Base-by-base conservation (phyloP, 2,888 invertebrate genomes). In the Cyaniris semiargus region DNA sequence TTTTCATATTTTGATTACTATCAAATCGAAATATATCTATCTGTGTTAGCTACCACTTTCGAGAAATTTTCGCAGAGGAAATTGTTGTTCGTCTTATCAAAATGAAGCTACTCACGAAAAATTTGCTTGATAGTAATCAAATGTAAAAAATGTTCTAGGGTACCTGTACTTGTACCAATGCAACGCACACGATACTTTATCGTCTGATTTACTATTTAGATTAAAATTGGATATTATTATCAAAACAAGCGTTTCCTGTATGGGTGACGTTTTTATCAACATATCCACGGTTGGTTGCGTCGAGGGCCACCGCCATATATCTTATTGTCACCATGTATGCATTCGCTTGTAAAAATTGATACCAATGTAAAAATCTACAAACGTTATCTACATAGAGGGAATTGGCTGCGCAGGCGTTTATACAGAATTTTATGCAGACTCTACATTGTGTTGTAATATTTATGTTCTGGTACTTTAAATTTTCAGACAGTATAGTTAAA, bases 241-340 rank as follows among this genome's bases (percentile, higher is more conserved):
- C n/a, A 66, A 66, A 27, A 66, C 66, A 66, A 31, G 66, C 27
- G 15, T 66, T 66, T 66, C 66, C 66, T 31, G 66, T 27, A 60
- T n/a, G 60, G 60, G 66, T 66, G 27, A 66, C 66, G 15, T 66
- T 66, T 66, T 66, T 66, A 66, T 66, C 66, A 66, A 66, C 66
- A 66, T 66, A 21, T 27, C 66, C 15, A 66, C 66, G 27, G 66
- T 66, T 66, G 66, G 66, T 31, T 66, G 66, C 66, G 27, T 66
- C 27, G 66, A 66, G 27, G 66, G 66, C 27, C 6, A 31, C 27
- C 66, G 66, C 66, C 27, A 66, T 66, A 66, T 31, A 66, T 66
- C 66, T 66, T 66, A 66, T 66, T 66, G 66, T 66, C 66, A 66
- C 66, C 27, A 66, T 27, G 27, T 66, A 66, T 66, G 66, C 66